These are phyloP conservation scores for Agriopis leucophaearia DNA, from an alignment of 2,888 invertebrate species.

Conservation along the genomic window DNA sequence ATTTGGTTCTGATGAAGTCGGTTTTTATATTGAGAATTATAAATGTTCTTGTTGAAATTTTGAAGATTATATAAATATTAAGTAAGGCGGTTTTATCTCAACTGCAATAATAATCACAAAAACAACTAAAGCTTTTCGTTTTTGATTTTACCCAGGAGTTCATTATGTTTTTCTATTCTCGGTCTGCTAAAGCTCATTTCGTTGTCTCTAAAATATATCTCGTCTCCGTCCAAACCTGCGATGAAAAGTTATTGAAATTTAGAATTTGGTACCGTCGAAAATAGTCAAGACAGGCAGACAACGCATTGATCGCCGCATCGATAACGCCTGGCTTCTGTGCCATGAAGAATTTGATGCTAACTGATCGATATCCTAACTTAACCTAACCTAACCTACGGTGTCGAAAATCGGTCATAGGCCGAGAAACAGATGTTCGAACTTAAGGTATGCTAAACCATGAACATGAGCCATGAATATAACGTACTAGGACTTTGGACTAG, in stretches of 20 bases:
- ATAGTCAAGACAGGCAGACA: background rate
- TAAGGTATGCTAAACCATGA: too few relatives aligned
- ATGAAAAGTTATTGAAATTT: constrained; percentile 1
- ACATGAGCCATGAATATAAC: too few relatives aligned
- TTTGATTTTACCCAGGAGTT: background rate
- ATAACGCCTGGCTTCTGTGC: too few relatives aligned
- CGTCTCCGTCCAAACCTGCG: constrained; percentile 16
- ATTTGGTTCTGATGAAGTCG: too few relatives aligned
- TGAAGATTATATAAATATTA: background rate
- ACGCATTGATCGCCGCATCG: too few relatives aligned
- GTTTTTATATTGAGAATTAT: too few relatives aligned
- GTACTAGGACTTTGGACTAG: too few relatives aligned
- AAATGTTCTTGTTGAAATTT: background rate
- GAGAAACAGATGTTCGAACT: too few relatives aligned
- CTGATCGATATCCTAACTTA: too few relatives aligned
- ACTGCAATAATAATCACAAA: background rate
- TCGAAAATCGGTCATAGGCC: too few relatives aligned
- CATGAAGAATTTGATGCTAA: too few relatives aligned
- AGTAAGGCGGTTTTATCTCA: background rate
- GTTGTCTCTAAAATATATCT: constrained; percentile 9
- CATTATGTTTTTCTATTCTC: constrained; percentile 4
- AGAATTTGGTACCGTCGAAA: background rate
- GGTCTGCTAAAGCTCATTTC: background rate
- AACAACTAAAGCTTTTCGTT: background rate
- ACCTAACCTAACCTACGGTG: too few relatives aligned